A percentile compares a stretch with the other conserved stretches of the same genome.
Evolutionary conservation across 2,888 invertebrate genomes (phyloP).

Genomic region (Timema cristinae): DNA sequence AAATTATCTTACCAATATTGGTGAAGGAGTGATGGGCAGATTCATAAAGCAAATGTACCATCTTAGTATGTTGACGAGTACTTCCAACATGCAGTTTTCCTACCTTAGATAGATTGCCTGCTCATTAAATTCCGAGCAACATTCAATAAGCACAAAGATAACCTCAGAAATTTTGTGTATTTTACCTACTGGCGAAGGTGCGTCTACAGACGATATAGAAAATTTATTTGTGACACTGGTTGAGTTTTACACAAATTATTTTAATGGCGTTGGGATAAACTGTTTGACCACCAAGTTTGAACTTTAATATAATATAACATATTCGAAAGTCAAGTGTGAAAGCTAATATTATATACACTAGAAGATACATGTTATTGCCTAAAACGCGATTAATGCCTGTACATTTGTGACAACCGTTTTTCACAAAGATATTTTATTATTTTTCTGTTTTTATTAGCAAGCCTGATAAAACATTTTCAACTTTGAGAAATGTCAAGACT

Average conservation of each 20-base stretch:
- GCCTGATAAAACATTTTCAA: neutral
- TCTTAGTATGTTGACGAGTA: neutral
- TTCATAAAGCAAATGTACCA: neutral
- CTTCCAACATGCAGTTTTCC: neutral
- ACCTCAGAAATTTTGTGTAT: neutral
- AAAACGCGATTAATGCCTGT: conserved; percentile 4
- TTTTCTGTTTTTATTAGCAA: neutral
- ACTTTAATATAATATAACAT: neutral
- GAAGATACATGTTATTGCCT: neutral
- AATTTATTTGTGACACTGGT: neutral
- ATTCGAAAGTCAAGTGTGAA: neutral
- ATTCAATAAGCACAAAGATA: neutral
- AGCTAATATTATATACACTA: neutral
- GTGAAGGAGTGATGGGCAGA: neutral
- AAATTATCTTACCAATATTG: neutral
- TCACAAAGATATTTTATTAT: too few species aligned
- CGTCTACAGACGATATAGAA: neutral
- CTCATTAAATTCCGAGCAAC: neutral
- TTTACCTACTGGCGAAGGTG: neutral
- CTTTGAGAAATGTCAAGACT: neutral
- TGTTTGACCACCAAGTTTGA: neutral
- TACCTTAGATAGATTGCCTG: neutral
- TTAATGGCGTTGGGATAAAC: neutral
- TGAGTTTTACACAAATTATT: neutral
- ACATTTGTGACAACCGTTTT: neutral